phyloP scores from a whole-genome alignment of 2,888 invertebrate genomes.

The Monoplex corrugatus region DNA sequence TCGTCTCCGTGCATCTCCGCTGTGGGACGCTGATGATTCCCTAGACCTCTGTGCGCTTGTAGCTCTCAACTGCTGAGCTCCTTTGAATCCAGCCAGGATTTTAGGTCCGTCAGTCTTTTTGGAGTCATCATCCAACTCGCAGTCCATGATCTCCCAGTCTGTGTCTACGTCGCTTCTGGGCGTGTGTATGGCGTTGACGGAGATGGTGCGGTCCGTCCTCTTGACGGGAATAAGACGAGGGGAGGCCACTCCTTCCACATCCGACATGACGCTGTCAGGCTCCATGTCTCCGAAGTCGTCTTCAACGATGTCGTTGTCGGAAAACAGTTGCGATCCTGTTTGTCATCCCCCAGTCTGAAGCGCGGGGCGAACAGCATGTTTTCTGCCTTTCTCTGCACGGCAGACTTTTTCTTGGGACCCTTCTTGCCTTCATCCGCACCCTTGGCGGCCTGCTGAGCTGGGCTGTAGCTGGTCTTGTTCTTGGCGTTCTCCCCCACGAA shows the following conservation, averaged over 20 bases:
- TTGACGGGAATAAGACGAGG: constrained; percentile 56
- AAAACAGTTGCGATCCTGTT: constrained; percentile 54
- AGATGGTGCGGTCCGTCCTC: constrained; percentile 50
- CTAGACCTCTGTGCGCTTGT: constrained; percentile 21
- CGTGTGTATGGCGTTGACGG: constrained; percentile 29
- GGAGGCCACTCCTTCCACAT: constrained; percentile 52
- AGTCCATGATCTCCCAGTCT: constrained; percentile 56
- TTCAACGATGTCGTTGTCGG: constrained; percentile 53
- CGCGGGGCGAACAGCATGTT: constrained; percentile 55
- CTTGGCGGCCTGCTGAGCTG: neutral
- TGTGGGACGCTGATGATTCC: constrained; percentile 4
- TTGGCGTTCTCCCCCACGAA: constrained; percentile 33
- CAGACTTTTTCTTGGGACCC: constrained; percentile 36
- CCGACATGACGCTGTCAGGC: constrained; percentile 54
- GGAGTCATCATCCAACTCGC: constrained; percentile 53
- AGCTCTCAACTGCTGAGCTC: constrained; percentile 42
- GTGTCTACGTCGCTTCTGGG: constrained; percentile 50
- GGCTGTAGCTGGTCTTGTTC: constrained; percentile 28
- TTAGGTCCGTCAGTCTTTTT: constrained; percentile 25
- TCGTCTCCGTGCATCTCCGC: constrained; percentile 39
- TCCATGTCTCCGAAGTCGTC: constrained; percentile 55
- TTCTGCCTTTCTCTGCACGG: constrained; percentile 40
- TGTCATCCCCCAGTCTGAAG: constrained; percentile 45
- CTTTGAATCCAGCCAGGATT: constrained; percentile 43
- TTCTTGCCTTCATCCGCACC: neutral